Conservation (phyloP, 2,113 vertebrate genomes). For the Pleuronectes platessa region DNA sequence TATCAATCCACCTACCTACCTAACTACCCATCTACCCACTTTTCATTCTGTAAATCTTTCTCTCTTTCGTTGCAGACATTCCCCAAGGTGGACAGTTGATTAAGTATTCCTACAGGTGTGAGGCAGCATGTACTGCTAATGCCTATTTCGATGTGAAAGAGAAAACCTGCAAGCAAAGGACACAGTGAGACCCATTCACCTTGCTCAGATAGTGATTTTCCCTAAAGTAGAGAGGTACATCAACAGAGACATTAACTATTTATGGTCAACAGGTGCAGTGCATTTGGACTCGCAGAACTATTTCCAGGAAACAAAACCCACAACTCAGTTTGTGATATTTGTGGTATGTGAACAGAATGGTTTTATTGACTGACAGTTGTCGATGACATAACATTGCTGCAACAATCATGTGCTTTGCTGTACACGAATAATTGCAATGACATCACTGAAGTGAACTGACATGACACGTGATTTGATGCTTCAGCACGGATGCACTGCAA, state of each 20-base stretch:
- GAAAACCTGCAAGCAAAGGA: slow-evolving; percentile 31
- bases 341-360: slow-evolving; percentile 21
- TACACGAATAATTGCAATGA: not conserved
- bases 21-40: too few relatives aligned
- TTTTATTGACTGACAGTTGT: not conserved
- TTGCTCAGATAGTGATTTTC: not conserved
- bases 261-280: slow-evolving; percentile 46
- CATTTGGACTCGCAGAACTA: not conserved
- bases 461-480: not conserved
- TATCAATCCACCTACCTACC: too few relatives aligned
- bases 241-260: not conserved
- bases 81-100: accelerated
- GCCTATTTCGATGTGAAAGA: slow-evolving; percentile 37
- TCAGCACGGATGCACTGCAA: slow-evolving; percentile 7
- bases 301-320: slow-evolving; percentile 64
- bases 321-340: slow-evolving; percentile 33
- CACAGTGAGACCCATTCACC: slow-evolving; percentile 45
- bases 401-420: not conserved
- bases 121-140: slow-evolving; percentile 26
- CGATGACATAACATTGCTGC: not conserved
- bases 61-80: not conserved
- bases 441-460: not conserved
- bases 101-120: slow-evolving; percentile 49
- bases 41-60: not conserved
- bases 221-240: not conserved